Conservation (phyloP, 2,797 vertebrate species). For the Podarcis lilfordi region DNA sequence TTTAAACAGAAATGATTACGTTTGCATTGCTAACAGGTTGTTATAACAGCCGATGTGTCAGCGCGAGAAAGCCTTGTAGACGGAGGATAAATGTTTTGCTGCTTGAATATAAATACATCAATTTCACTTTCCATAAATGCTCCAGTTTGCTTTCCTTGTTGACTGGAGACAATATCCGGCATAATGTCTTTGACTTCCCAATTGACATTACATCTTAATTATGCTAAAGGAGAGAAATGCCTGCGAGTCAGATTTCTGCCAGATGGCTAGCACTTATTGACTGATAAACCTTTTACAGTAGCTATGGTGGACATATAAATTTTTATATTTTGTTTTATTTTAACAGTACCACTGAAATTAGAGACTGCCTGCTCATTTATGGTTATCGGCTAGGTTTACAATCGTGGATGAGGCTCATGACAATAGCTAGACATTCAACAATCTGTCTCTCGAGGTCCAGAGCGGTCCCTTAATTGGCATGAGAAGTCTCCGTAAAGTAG, state of each 20-base stretch:
- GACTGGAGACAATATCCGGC: slow-evolving; percentile 70
- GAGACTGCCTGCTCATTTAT: slow-evolving; percentile 48
- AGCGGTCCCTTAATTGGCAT: background rate
- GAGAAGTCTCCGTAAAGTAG: slow-evolving; percentile 5
- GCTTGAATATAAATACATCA: slow-evolving; percentile 69
- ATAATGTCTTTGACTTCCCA: slow-evolving; percentile 65
- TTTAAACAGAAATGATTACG: slow-evolving; percentile 41
- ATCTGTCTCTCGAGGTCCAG: slow-evolving; percentile 10
- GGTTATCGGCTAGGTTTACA: slow-evolving; percentile 45
- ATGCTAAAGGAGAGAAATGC: slow-evolving; percentile 58
- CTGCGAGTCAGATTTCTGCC: slow-evolving; percentile 56
- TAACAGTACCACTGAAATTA: slow-evolving; percentile 17
- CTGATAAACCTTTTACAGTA: slow-evolving; percentile 67
- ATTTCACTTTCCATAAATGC: slow-evolving; percentile 71
- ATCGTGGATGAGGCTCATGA: slow-evolving; percentile 32
- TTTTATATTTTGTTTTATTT: slow-evolving; percentile 12
- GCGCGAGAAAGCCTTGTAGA: slow-evolving; percentile 60
- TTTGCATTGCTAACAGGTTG: slow-evolving; percentile 52
- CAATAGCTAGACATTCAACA: slow-evolving; percentile 41
- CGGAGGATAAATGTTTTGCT: slow-evolving; percentile 52
- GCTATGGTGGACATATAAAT: slow-evolving; percentile 42
- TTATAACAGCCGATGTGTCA: slow-evolving; percentile 64
- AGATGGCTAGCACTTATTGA: slow-evolving; percentile 65
- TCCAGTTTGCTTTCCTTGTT: slow-evolving; percentile 67
- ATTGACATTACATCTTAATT: slow-evolving; percentile 70